A percentile compares a stretch with the other conserved stretches of the same genome.
Evolutionary conservation across 2,113 vertebrate species (phyloP).

Genomic region (Argyrosomus japonicus): DNA sequence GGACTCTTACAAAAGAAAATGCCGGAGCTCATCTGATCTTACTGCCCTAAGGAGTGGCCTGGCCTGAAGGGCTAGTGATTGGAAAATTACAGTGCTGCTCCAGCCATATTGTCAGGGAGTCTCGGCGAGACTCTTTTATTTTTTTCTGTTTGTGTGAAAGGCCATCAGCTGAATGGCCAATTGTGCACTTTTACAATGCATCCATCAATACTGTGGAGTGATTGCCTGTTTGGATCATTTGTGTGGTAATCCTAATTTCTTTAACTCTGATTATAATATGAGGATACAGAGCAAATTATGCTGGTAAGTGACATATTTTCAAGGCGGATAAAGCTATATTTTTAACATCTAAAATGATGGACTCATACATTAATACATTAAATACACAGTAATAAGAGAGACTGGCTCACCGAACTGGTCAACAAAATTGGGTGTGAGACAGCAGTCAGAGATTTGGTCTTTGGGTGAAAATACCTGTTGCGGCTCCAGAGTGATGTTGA

Average conservation of each 20-base stretch:
- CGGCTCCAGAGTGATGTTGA: slow-evolving; percentile 59
- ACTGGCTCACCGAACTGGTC: neutral
- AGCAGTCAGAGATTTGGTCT: slow-evolving; percentile 52
- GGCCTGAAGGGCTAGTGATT: slow-evolving; percentile 83
- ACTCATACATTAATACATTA: neutral
- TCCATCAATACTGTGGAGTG: slow-evolving; percentile 47
- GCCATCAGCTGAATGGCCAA: slow-evolving; percentile 69
- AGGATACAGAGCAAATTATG: neutral
- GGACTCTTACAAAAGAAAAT: slow-evolving; percentile 80
- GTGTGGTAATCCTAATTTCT: slow-evolving; percentile 7
- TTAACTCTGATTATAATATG: neutral
- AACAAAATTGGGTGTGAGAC: slow-evolving; percentile 10
- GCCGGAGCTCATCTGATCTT: slow-evolving; percentile 77
- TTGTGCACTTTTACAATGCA: slow-evolving; percentile 27
- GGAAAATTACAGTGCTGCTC: slow-evolving; percentile 82
- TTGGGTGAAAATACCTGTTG: slow-evolving; percentile 78
- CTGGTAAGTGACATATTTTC: neutral
- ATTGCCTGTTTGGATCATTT: slow-evolving; percentile 47
- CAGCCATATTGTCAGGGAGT: slow-evolving; percentile 65
- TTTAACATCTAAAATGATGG: neutral
- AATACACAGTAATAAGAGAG: neutral
- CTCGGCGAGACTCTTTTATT: slow-evolving; percentile 55
- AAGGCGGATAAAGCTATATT: neutral
- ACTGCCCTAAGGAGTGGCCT: slow-evolving; percentile 79
- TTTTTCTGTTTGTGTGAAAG: slow-evolving; percentile 61